Base-by-base conservation (phyloP, 2,797 vertebrate species). In the Denticeps clupeoides region DNA sequence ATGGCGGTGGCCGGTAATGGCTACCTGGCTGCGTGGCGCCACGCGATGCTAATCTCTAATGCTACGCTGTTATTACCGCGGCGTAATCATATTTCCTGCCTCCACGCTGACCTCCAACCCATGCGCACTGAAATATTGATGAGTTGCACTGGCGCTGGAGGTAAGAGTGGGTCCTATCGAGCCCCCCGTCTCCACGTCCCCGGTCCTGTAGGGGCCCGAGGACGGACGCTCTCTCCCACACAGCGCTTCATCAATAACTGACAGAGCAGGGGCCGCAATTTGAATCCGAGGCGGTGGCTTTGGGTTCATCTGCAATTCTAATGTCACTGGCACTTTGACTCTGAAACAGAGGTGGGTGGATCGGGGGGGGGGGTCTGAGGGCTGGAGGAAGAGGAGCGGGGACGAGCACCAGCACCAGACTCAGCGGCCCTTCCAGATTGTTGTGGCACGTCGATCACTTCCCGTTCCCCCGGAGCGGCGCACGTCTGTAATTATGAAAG, bases 241-340 rank as follows among this genome's bases (percentile, higher is more conserved):
- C 47, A 46, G 46, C 57, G 56, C 50, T 47, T 58, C 64, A 70
- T 70, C 57, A 67, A 70, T 67, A 70, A 65, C 62, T 64, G 63
- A 59, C 67, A 64, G 59, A 9, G 25, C 19, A 46, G n/a, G 38
- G 57, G 47, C 51, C 32, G 58, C 47, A 64, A 53, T 56, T 53
- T 64, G 48, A 47, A 62, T 53, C 59, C 33, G 38, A 47, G 40
- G 38, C 50, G 18, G 44, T 24, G 53, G 58, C 55, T 60, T 47
- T 25, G 26, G 35, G 22, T 41, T 37, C 53, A 67, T 70, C 62
- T 67, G 67, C 67, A 70, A 67, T 60, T 70, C 62, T 59, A 65
- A 64, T 60, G 52, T 58, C 52, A 45, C 46, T 56, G 50, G 56
- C 47, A 49, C 31, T 55, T 55, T 49, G 45, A 56, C 59, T 62